Evolutionary conservation across 2,113 vertebrate genomes (phyloP).

Genomic region (Datnioides undecimradiatus): DNA sequence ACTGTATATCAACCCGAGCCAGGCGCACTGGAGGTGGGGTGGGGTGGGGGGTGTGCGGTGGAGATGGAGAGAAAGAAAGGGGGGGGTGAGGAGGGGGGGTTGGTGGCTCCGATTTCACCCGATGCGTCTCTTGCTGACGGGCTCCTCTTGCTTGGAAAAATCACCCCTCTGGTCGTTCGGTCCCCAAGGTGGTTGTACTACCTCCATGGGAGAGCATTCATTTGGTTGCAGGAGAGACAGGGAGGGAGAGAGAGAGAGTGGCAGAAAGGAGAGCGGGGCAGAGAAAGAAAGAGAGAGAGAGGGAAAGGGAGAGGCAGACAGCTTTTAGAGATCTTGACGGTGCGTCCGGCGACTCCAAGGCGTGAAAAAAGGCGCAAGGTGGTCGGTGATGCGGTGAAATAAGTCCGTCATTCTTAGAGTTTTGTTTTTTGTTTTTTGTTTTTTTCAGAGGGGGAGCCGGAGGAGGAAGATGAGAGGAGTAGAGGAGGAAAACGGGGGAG

Average conservation of each 20-base stretch:
- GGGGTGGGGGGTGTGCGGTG: background rate
- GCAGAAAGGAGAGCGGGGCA: background rate
- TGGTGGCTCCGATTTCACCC: constrained; percentile 79
- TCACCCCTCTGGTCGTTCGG: constrained; percentile 73
- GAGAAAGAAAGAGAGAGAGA: background rate
- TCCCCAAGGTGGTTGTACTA: constrained; percentile 77
- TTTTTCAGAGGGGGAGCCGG: background rate
- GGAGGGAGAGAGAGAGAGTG: constrained; percentile 1
- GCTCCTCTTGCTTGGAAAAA: constrained; percentile 80
- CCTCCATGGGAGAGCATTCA: constrained; percentile 78
- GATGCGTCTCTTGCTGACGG: constrained; percentile 79
- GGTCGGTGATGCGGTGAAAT: constrained; percentile 53
- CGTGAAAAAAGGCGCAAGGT: constrained; percentile 49
- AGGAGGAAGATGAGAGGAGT: background rate
- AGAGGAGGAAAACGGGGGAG: background rate
- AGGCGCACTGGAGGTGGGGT: constrained; percentile 18
- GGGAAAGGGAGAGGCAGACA: constrained; percentile 20
- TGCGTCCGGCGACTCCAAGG: constrained; percentile 59
- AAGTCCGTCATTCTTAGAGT: constrained; percentile 76
- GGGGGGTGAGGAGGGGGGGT: background rate
- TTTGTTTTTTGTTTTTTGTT: background rate
- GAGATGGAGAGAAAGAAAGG: constrained; percentile 1
- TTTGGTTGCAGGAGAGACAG: constrained; percentile 44
- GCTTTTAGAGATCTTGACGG: constrained; percentile 62
- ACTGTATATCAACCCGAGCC: constrained; percentile 45